Evolutionary conservation across 1,140 invertebrate genomes (phyloP).

Genomic region (Pachyrhynchus sulphureomaculatus): DNA sequence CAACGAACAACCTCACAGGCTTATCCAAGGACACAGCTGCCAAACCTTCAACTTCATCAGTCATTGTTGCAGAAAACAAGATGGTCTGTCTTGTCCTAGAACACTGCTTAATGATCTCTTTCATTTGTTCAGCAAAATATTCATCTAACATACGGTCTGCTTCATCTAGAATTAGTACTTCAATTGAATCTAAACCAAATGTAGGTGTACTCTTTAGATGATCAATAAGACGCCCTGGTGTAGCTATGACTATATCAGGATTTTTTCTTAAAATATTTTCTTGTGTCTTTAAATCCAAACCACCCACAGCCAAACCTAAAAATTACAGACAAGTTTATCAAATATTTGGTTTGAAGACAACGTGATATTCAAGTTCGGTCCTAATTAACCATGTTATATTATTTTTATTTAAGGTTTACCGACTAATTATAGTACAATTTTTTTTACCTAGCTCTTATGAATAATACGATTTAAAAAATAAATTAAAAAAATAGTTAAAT

Average conservation of each 20-base stretch:
- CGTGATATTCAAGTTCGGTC: too few relatives aligned
- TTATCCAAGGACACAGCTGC: conserved; percentile 87
- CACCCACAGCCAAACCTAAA: conserved; percentile 79
- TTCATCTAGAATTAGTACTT: conserved; percentile 94
- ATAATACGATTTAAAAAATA: too few relatives aligned
- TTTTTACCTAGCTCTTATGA: too few relatives aligned
- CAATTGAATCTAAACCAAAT: conserved; percentile 87
- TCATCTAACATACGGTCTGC: conserved; percentile 98
- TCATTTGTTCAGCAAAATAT: conserved; percentile 98
- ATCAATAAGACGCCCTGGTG: conserved; percentile 96
- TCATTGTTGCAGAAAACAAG: conserved; percentile 98
- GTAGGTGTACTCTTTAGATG: conserved; percentile 94
- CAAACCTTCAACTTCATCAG: conserved; percentile 81
- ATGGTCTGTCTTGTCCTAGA: conserved; percentile 93
- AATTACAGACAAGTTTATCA: background rate
- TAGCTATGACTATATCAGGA: conserved; percentile 97
- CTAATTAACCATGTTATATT: too few relatives aligned
- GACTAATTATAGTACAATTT: too few relatives aligned
- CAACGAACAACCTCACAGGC: conserved; percentile 92
- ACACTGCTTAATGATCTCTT: conserved; percentile 91
- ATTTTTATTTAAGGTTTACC: too few relatives aligned
- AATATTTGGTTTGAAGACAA: too few relatives aligned
- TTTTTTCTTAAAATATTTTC: conserved; percentile 84
- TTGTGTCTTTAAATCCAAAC: conserved; percentile 91
- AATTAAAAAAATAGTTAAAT: too few relatives aligned